Evolutionary conservation across 1,140 invertebrate species (phyloP).

Genomic region (Leucophenga varia): DNA sequence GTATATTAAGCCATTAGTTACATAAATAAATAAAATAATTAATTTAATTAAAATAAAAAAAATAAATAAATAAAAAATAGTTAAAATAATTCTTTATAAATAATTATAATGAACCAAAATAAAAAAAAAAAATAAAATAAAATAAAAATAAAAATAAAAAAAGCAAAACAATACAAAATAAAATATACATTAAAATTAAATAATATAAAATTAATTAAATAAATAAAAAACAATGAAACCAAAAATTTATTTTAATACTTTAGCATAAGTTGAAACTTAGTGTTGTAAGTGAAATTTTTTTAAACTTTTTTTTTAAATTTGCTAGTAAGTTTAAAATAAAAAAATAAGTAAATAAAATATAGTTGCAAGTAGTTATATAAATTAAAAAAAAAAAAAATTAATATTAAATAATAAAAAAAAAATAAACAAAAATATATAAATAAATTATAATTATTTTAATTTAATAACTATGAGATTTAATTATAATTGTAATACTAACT

Average conservation of each 20-base stretch:
- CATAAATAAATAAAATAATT: no score
- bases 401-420: neutral
- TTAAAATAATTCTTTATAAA: no score
- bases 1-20: neutral
- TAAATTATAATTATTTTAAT: neutral
- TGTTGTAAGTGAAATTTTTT: no score
- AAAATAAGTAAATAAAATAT: conserved; percentile 6
- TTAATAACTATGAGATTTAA: neutral
- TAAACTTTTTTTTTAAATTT: no score
- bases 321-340: conserved; percentile 6
- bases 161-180: conserved; percentile 3
- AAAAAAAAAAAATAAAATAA: conserved; percentile 3
- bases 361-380: conserved; percentile 1
- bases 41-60: no score
- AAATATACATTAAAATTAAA: neutral
- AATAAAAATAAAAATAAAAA: neutral
- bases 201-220: neutral
- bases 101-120: neutral
- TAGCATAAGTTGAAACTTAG: no score
- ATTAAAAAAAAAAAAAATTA: neutral
- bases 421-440: neutral
- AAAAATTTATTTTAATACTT: no score
- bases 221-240: no score
- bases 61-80: no score
- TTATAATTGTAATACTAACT: conserved; percentile 2